Base-by-base conservation (phyloP, 2,797 vertebrate species). In the Cryptoprocta ferox region DNA sequence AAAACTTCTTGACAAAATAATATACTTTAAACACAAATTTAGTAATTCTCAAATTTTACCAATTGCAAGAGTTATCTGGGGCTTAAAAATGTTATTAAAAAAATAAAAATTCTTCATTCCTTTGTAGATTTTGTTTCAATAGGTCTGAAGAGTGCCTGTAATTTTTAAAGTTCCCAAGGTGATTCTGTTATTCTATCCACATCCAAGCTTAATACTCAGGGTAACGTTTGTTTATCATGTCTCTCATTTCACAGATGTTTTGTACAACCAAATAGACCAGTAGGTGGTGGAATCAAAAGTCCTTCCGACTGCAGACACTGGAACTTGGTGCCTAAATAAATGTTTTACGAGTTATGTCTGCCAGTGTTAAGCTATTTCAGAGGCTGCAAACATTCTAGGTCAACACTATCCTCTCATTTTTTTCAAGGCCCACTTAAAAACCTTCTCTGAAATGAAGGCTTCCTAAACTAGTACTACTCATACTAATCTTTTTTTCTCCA, bases 121-220 rank as follows among this genome's bases (percentile, higher is more conserved):
- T 89, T 61, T 68, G n/a, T 9, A 87, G 28, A 94, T 79, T 30
- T 73, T 66, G 19, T 89, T 94, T 89, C 16, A 94, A n/a, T 92
- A 82, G 18, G 18, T 56, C 35, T 76, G 30, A 89, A 16, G 28
- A 68, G 7, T 88, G 39, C 3, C 30, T 68, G 0, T 19, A 45
- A 63, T 37, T 75, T 53, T 30, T 14, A 56, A 87, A 48, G 12
- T 88, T 48, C 19, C 35, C 14, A 80, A 56, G 48, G 48, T 83
- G 16, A 32, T 70, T 73, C 56, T 73, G 48, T 14, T 90, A 28
- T 13, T 94, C 50, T 79, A 32, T n/a, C 15, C 18, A 75, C 10
- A 84, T 80, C n/a, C 16, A 80, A 53, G 21, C 16, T 92, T 84
- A 83, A 68, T 73, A n/a, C 6, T 79, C 53, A 84, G 30, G n/a